Conservation (phyloP, 2,113 vertebrate genomes). For the Cebidichthys violaceus region DNA sequence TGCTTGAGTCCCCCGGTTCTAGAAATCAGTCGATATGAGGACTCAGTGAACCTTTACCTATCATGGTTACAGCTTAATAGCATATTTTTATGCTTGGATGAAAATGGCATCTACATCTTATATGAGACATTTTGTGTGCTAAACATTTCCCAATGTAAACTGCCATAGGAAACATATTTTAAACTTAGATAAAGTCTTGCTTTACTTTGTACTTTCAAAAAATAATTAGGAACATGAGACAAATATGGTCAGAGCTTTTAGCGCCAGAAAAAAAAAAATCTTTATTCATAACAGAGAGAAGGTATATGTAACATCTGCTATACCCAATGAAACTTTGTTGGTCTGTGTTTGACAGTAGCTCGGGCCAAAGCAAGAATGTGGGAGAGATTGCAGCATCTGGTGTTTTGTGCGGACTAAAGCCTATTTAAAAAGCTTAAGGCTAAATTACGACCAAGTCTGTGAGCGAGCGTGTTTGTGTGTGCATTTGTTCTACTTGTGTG, state of each 20-base stretch:
- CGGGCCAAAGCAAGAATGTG: constrained; percentile 58
- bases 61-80: not conserved
- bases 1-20: not conserved
- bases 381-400: constrained; percentile 75
- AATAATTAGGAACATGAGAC: not conserved
- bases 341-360: constrained; percentile 51
- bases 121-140: not conserved
- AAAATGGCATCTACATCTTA: not conserved
- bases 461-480: constrained; percentile 19
- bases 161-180: not conserved
- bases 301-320: constrained; percentile 65
- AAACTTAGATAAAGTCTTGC: not conserved
- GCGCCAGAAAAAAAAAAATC: constrained; percentile 7
- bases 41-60: not conserved
- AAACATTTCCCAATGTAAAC: not conserved
- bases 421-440: constrained; percentile 65
- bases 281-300: constrained; percentile 35
- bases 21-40: not conserved
- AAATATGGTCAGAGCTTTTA: not conserved
- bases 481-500: constrained; percentile 25
- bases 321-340: constrained; percentile 43
- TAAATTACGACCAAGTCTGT: constrained; percentile 54
- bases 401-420: constrained; percentile 64
- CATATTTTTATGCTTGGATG: not conserved
- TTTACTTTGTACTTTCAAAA: not conserved